Conservation (phyloP, 2,797 vertebrate genomes). For the Platalea minor region DNA sequence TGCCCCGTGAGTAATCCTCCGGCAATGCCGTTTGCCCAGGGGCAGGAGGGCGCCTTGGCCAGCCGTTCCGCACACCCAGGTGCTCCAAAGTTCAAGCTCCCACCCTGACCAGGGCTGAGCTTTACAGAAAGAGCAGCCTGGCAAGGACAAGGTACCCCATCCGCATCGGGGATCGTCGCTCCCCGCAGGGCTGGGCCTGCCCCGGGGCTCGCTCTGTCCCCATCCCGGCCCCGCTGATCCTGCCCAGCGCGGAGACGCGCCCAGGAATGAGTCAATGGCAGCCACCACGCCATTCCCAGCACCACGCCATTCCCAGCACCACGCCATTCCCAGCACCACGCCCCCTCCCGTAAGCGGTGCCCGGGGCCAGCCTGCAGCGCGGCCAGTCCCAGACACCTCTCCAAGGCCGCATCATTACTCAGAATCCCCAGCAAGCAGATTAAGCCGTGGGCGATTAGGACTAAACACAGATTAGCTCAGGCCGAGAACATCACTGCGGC, state of each 20-base stretch:
- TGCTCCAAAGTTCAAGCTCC: conserved; percentile 33
- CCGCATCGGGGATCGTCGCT: accelerated
- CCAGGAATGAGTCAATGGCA: background rate
- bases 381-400: background rate
- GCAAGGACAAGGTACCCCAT: background rate
- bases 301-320: background rate
- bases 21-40: background rate
- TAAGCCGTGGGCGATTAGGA: background rate
- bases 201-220: background rate
- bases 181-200: background rate
- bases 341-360: accelerated
- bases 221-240: background rate
- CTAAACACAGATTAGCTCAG: background rate
- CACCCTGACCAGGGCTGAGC: background rate
- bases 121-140: background rate
- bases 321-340: background rate
- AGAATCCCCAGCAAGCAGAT: background rate
- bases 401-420: background rate
- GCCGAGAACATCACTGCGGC: background rate
- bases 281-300: background rate
- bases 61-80: background rate
- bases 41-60: background rate
- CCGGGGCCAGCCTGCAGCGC: accelerated
- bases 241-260: background rate
- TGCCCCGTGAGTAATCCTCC: background rate